These are phyloP conservation scores for Poecilobothrus nobilitatus DNA, from an alignment of 2,888 invertebrate genomes.

Conservation along the genomic window DNA sequence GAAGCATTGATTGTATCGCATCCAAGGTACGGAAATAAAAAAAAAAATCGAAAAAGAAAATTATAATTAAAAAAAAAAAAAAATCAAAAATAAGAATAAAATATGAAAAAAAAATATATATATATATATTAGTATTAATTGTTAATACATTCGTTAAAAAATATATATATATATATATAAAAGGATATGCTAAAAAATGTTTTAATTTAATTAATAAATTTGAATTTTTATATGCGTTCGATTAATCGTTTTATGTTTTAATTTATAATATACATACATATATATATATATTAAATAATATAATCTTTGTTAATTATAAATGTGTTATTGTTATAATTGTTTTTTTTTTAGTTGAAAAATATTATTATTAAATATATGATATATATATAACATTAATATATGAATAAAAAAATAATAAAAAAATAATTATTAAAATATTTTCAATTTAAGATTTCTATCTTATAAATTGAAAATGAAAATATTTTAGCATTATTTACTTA, in stretches of 20 bases:
- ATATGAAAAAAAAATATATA: not conserved
- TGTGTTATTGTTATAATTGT: not conserved
- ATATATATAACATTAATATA: too few species aligned
- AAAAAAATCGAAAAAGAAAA: slow-evolving; percentile 8
- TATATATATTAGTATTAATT: too few species aligned
- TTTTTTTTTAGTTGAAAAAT: not conserved
- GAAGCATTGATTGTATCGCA: slow-evolving; percentile 73
- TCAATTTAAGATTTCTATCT: too few species aligned
- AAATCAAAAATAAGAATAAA: slow-evolving; percentile 17
- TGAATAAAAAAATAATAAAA: too few species aligned
- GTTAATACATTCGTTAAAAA: too few species aligned
- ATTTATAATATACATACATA: not conserved
- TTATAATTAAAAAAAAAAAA: not conserved
- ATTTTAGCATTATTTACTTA: too few species aligned
- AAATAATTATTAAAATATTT: too few species aligned
- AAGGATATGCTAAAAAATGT: not conserved
- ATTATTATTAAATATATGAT: too few species aligned
- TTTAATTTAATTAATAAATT: not conserved
- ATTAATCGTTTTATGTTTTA: slow-evolving; percentile 15
- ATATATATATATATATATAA: too few species aligned
- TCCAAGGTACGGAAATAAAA: slow-evolving; percentile 44
- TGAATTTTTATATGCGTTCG: slow-evolving; percentile 7
- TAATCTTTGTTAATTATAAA: too few species aligned
- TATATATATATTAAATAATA: not conserved
- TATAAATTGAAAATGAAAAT: too few species aligned